Conservation (phyloP, 2,113 vertebrate genomes). For the Crotalus tigris region DNA sequence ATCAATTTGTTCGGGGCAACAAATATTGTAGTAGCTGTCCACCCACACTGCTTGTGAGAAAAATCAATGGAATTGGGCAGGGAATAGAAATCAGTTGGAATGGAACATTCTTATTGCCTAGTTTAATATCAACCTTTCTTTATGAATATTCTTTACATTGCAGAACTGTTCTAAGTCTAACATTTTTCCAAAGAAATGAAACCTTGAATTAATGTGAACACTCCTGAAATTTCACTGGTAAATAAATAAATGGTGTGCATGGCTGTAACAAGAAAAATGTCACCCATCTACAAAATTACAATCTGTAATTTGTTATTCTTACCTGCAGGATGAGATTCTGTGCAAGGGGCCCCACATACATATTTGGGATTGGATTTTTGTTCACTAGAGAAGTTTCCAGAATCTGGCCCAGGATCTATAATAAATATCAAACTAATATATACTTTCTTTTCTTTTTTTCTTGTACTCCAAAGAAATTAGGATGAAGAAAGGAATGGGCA, state of each 20-base stretch:
- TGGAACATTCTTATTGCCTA: neutral
- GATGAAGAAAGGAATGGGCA: neutral
- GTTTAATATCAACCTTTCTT: neutral
- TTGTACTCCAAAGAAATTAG: neutral
- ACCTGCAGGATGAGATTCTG: neutral
- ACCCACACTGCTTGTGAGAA: neutral
- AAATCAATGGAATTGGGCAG: neutral
- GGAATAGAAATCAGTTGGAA: neutral
- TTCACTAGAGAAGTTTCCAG: conserved; percentile 4
- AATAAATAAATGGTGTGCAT: neutral
- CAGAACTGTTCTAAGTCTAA: neutral
- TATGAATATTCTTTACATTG: neutral
- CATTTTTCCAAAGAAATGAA: neutral
- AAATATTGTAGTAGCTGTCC: neutral
- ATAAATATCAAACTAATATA: neutral
- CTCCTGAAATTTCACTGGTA: neutral
- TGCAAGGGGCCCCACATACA: neutral
- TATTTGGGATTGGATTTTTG: neutral
- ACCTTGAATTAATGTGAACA: no score
- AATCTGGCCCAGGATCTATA: conserved; percentile 16
- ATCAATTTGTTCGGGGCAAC: neutral
- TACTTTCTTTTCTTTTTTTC: neutral
- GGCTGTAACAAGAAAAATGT: neutral
- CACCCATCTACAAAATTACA: neutral
- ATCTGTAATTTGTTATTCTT: neutral